Evolutionary conservation across 2,797 vertebrate genomes (phyloP), one percentile per base, ranked within the genome.

Genomic region (Acanthurus tractus): DNA sequence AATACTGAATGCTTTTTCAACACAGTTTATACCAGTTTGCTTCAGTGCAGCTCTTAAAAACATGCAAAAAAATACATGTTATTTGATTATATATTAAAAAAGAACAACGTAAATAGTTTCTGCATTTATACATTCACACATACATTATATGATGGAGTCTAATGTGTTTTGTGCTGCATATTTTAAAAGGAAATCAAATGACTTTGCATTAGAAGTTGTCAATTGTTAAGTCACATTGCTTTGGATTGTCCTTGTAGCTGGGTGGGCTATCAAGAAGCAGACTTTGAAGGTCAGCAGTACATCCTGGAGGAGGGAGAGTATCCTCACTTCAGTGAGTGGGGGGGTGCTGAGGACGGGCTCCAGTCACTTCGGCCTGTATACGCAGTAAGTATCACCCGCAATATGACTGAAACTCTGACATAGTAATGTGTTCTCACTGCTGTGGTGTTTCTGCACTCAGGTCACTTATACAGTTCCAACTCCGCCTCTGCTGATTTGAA

Each of bases 271-370:
- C 96, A 96, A 52, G 96, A 97, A 70, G 90, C 94, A 18, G 94
- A 94, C 25, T 98, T 97, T 71, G 94, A 95, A 80, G 98, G 98
- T n/a, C 96, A 96, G 78, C 98, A 99, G 87, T 99, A 97, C 87
- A 84, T 99, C 86, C 92, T 99, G 79, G 98, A 99, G 90, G 98
- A 99, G 93, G 98, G 98, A 55, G 95, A 96, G 1, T 99, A 97
- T 74, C 89, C 82, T 70, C 92, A 97, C 58, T 97, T 94, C 94
- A 94, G 80, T 1, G 96, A 97, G 15, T 99, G 98, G 98, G 97
- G 96, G 15, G 97, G 96, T 29, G 93, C 89, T 5, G 89, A 90
- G 46, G 93, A 94, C 13, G 84, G 93, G 1, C 69, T 99, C 46
- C 93, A 94, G 82, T 99, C 98, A 0, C 91, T 99, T 50, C 93